Evolutionary conservation across 2,113 vertebrate genomes (phyloP), one percentile per base, ranked within the genome.

Genomic region (Archilochus colubris): DNA sequence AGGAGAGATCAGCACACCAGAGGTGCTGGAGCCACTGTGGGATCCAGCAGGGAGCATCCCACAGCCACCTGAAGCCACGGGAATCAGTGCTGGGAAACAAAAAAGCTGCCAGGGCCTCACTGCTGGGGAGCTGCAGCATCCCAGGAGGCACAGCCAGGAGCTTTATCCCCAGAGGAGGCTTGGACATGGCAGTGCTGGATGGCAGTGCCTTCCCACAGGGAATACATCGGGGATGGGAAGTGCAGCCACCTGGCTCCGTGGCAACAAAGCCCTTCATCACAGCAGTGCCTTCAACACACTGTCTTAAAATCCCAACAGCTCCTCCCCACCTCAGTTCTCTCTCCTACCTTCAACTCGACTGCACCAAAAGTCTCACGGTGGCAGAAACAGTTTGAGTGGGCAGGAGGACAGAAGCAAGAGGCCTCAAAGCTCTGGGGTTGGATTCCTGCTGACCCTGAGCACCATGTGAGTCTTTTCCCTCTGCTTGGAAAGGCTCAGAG

Each of bases 251-350:
- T 10, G 0, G 30, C 1, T 0, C 2, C 6, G 61, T 53, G 89
- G 68, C 89, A 21, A 4, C 59, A 79, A 87, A 91, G 91, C 89
- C 94, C 91, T 96, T 96, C 94, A 93, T 62, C 95, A 94, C 90
- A 91, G 94, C 95, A 91, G 95, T 97, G 91, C 95, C 94, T 95
- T 96, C 93, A 86, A 96, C 96, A 81, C 96, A 44, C 89, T 93
- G 93, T 96, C 94, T 96, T 96, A 96, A 95, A 93, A 55, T 30
- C 89, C 95, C 44, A n/a, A 64, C 5, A 9, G 70, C 88, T 84
- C 53, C 0, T 27, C 59, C 72, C 69, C 69, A 3, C 3, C 0
- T 30, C 3, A 12, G 25, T 43, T 84, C 54, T 21, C 61, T 44
- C 88, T 82, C 85, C 76, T 24, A 1, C 86, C 83, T 82, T 61